Evolutionary conservation across 2,797 vertebrate genomes (phyloP), one percentile per base, ranked within the genome.

Genomic region (Alosa sapidissima): DNA sequence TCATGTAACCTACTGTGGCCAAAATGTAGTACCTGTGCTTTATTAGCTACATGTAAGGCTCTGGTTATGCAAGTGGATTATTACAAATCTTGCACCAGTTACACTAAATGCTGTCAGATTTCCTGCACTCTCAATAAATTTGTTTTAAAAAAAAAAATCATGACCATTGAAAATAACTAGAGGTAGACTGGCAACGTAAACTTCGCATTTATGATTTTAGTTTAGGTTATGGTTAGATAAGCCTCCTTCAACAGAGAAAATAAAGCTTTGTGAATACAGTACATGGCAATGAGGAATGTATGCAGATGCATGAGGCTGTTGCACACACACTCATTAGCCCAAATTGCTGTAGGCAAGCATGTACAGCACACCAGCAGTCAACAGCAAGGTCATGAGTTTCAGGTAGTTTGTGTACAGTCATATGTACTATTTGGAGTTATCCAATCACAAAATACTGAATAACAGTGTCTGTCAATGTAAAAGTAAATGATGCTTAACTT

Each of bases 171-270:
- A 60, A 60, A 62, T 1, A 62, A 62, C 58, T 24, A 21, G 72
- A 78, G 72, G 72, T 78, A 78, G 72, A 78, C 72, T 78, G 41
- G 72, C 72, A 78, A 78, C 72, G 47, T 19, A 47, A 78, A 78
- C 72, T 47, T 78, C n/a, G n/a, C n/a, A n/a, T n/a, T n/a, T n/a
- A n/a, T 47, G 16, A 4, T 47, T 45, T 16, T 72, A 19, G 45
- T 16, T 45, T 21, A 78, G 14, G 72, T 16, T 45, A 47, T 3
- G 21, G n/a, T 62, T 62, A 45, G 36, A 47, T 78, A 47, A 21
- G 41, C 36, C n/a, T 51, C 6, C 36, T 78, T 78, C 41, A 21
- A 45, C 72, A 78, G 16, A 47, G 41, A 7, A 45, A 47, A 45
- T 78, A 47, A 78, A 47, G 36, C 14, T 47, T 78, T 45, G 36